Conservation (phyloP, 1,140 invertebrate genomes). For the Amyelois transitella region DNA sequence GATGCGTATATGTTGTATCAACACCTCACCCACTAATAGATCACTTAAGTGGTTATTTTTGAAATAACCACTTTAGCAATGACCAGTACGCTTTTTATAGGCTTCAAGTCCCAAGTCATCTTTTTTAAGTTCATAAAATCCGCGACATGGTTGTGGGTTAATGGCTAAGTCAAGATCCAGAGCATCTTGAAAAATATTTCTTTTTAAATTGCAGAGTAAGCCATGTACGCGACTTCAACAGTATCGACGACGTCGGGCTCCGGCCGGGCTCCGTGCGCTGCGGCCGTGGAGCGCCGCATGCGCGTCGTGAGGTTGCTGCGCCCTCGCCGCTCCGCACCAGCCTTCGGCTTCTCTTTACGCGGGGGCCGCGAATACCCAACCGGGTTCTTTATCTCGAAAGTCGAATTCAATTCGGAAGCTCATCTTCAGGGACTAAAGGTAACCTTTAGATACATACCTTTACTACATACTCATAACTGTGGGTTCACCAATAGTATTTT, state of each 20-base stretch:
- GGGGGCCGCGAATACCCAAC: conserved; percentile 94
- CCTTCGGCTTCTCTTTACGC: conserved; percentile 89
- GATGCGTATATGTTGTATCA: not conserved
- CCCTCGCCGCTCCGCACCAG: conserved; percentile 51
- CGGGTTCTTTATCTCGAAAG: conserved; percentile 93
- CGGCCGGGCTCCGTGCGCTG: conserved; percentile 26
- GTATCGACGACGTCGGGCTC: conserved; percentile 63
- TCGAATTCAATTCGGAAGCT: conserved; percentile 90
- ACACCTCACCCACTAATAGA: not conserved
- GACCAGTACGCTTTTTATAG: too few species aligned
- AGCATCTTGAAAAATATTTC: not conserved
- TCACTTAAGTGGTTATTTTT: conserved; percentile 3
- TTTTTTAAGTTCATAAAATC: too few species aligned
- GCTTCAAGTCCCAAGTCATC: too few species aligned
- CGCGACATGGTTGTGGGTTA: too few species aligned
- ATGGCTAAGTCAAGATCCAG: too few species aligned
- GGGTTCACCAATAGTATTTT: too few species aligned
- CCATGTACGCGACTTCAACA: conserved; percentile 64
- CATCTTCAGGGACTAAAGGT: conserved; percentile 90
- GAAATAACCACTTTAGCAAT: too few species aligned
- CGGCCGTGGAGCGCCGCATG: conserved; percentile 45
- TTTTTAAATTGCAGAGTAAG: conserved; percentile 17
- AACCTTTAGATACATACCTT: conserved; percentile 13
- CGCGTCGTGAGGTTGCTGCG: conserved; percentile 62
- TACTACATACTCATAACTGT: too few species aligned